Conservation (phyloP, 2,888 invertebrate genomes). For the Caenorhabditis sp. region DNA sequence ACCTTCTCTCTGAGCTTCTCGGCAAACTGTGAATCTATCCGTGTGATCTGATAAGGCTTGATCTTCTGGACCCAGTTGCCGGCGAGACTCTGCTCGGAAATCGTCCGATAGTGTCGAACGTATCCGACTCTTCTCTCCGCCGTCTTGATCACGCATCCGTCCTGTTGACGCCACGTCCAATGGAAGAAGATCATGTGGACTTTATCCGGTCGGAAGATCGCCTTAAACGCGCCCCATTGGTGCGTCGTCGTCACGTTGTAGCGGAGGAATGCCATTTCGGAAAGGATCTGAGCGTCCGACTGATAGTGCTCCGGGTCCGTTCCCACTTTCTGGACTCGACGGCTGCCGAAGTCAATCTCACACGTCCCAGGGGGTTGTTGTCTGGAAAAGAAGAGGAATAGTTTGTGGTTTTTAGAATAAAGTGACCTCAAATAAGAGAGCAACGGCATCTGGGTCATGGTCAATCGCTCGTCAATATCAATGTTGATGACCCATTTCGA, state of each 20-base stretch:
- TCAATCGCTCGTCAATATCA: slow-evolving; percentile 35
- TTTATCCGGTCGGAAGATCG: slow-evolving; percentile 24
- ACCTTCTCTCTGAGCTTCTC: slow-evolving; percentile 8
- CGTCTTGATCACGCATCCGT: slow-evolving; percentile 20
- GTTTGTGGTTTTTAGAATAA: no score
- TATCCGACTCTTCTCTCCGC: slow-evolving; percentile 14
- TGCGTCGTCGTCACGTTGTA: slow-evolving; percentile 23
- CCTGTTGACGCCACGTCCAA: slow-evolving; percentile 25
- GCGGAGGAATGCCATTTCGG: slow-evolving; percentile 13
- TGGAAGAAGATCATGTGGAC: slow-evolving; percentile 24
- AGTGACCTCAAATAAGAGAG: slow-evolving; percentile 7
- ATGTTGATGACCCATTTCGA: slow-evolving; percentile 40
- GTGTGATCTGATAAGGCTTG: slow-evolving; percentile 9
- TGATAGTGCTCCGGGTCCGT: neutral
- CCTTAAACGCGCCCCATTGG: slow-evolving; percentile 18
- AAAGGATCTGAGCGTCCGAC: neutral
- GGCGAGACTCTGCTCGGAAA: neutral
- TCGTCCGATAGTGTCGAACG: slow-evolving; percentile 26
- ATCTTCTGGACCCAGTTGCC: slow-evolving; percentile 23
- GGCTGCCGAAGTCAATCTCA: slow-evolving; percentile 29
- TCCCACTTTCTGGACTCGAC: slow-evolving; percentile 11
- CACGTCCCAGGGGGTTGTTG: slow-evolving; percentile 3
- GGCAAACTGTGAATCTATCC: slow-evolving; percentile 19
- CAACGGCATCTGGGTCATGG: slow-evolving; percentile 34
- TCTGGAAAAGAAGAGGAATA: neutral